These are phyloP conservation scores for Leptopilina boulardi DNA, from an alignment of 1,140 invertebrate species.

Conservation along the genomic window DNA sequence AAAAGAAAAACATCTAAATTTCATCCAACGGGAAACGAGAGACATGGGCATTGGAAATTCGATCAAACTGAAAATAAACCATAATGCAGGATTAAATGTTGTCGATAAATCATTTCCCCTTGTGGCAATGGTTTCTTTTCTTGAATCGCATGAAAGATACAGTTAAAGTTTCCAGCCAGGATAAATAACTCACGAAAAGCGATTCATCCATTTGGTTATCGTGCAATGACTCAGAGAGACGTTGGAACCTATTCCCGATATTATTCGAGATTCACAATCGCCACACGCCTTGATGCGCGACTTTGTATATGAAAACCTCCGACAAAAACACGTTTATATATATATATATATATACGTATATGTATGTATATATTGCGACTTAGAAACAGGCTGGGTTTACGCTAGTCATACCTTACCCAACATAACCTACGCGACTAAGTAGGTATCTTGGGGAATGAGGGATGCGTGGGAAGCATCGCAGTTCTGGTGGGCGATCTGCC, in stretches of 20 bases:
- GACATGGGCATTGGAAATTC: neutral
- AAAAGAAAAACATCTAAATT: no score
- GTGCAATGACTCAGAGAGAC: constrained; percentile 24
- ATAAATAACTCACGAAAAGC: constrained; percentile 29
- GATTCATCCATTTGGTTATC: constrained; percentile 27
- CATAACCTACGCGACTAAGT: constrained; percentile 61
- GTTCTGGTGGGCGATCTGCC: constrained; percentile 69
- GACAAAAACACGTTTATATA: neutral
- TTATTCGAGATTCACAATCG: constrained; percentile 32
- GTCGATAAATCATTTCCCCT: neutral
- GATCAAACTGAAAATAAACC: neutral
- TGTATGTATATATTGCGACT: constrained; percentile 4
- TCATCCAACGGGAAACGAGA: no score
- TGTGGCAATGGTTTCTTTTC: neutral
- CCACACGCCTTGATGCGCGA: constrained; percentile 33
- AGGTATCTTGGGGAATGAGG: constrained; percentile 67
- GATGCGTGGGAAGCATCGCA: constrained; percentile 66
- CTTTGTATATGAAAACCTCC: constrained; percentile 21
- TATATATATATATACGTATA: neutral
- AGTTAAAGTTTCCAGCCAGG: neutral
- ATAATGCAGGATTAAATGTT: neutral
- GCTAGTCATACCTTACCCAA: constrained; percentile 50
- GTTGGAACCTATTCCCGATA: constrained; percentile 30
- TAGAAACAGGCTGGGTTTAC: constrained; percentile 41
- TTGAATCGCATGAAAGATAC: constrained; percentile 27